Base-by-base conservation (phyloP, 2,888 invertebrate genomes). In the Drosophila longiperda region DNA sequence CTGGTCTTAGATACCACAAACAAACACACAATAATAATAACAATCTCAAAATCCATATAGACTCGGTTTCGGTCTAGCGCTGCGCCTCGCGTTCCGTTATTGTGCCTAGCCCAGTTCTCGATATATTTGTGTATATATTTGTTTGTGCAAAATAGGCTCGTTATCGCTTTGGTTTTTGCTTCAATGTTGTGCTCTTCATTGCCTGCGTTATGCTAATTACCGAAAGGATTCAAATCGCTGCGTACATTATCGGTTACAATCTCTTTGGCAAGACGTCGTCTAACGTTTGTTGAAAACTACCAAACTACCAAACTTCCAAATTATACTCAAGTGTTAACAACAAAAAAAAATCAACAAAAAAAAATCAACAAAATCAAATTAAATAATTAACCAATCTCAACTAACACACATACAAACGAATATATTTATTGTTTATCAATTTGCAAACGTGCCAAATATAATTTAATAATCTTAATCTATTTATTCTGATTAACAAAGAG, bases 221-320 rank as follows among this genome's bases (percentile, higher is more conserved):
- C 79, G 90, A 92, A 92, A 91, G 85, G 89, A 90, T 91, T 64
- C 92, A 90, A 86, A 85, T 90, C 87, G 92, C 83, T 90, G 86
- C 81, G 81, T 89, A 87, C 86, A 89, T 91, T 84, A 92, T 92
- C 91, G 92, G 92, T 91, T 92, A 92, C 84, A 90, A 92, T 91
- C 89, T 92, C 76, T 92, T 91, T 82, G 91, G 92, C 91, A 92
- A 91, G 82, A 83, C 78, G 73, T 78, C 72, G 69, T 74, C 77
- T 81, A 62, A 82, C 72, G 73, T 78, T 77, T 84, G 69, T 67
- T 75, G 73, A 81, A 34, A 45, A 40, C 57, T 20, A 20, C 54
- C 33, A n/a, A 34, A 26, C 38, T 50, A 49, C 53, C 52, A 55
- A 50, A 58, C 42, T 58, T 49, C 38, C 40, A 73, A 82, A 67